Base-by-base conservation (phyloP, 1,140 invertebrate species). In the Holotrichia oblita region DNA sequence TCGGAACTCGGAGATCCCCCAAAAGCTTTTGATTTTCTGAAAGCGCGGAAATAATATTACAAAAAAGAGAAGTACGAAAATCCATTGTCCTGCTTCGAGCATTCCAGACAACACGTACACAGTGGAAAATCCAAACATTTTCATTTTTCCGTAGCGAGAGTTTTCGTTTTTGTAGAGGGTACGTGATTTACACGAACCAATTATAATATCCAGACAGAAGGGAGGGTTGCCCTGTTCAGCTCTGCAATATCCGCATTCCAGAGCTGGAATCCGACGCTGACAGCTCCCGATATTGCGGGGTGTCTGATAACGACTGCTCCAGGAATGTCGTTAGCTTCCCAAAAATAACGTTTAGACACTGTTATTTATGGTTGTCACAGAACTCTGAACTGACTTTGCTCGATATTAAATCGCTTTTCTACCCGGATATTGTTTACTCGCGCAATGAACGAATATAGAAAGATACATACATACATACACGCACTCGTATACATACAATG, bases 301-400 rank as follows among this genome's bases (percentile, higher is more conserved):
- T 84, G 85, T 85, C 84, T 85, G 85, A 85, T 85, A 85, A 85
- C 85, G 85, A 85, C 85, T 84, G 83, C 82, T 84, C 80, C 82
- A 81, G 84, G 85, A 85, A 85, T 85, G 85, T 85, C 85, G 84
- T 85, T 85, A 85, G 85, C 85, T 85, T 85, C 81, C 84, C 84
- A 85, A 85, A 85, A 85, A 84, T 84, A 85, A 85, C 83, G 82
- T 83, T 85, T 85, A 84, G 83, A 85, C 83, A 83, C 80, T 80
- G 84, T 85, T 85, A 85, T 85, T 85, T 85, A 85, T 85, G 82
- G 84, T 82, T 81, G 79, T 82, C 81, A 83, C 82, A 82, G 79
- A 76, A 76, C 41, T 79, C 42, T 72, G 77, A 73, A 69, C 77
- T 78, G 78, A 40, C 78, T 73, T 72, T 69, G 73, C 73, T 61